Conservation (phyloP, 2,888 invertebrate genomes). For the Acleris cristana region DNA sequence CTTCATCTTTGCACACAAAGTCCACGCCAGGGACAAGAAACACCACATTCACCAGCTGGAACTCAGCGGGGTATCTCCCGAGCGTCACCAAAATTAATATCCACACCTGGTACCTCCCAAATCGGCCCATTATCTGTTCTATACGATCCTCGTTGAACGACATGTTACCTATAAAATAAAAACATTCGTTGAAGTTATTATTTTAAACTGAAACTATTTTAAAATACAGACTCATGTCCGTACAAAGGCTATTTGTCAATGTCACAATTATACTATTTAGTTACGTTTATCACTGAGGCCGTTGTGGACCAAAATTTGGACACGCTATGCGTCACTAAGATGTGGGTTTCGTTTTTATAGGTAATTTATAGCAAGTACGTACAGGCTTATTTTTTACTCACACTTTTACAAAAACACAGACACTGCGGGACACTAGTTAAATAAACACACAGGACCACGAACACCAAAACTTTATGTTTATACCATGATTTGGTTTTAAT, state of each 20-base stretch:
- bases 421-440: conserved; percentile 16
- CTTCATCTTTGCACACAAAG: conserved; percentile 72
- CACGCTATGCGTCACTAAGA: not conserved
- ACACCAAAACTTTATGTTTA: conserved; percentile 10
- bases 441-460: conserved; percentile 18
- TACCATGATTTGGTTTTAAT: conserved; percentile 24
- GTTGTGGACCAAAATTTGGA: conserved; percentile 2
- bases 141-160: conserved; percentile 54
- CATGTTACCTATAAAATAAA: conserved; percentile 37
- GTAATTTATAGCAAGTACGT: not conserved
- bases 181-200: conserved; percentile 1
- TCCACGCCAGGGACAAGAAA: conserved; percentile 81
- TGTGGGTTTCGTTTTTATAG: conserved; percentile 7
- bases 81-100: conserved; percentile 75
- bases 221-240: too few relatives aligned
- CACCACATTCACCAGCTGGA: conserved; percentile 82
- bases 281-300: conserved; percentile 1
- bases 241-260: too few relatives aligned
- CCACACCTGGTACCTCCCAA: conserved; percentile 82
- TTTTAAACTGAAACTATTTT: conserved; percentile 7
- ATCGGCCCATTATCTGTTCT: conserved; percentile 78
- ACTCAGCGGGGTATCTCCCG: conserved; percentile 83
- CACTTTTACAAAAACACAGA: conserved; percentile 8
- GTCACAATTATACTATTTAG: not conserved
- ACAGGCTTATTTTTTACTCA: not conserved